Percentiles rank a stretch among this genome's conserved stretches.
Conservation (phyloP, 2,113 vertebrate genomes). For the Cathartes aura region DNA sequence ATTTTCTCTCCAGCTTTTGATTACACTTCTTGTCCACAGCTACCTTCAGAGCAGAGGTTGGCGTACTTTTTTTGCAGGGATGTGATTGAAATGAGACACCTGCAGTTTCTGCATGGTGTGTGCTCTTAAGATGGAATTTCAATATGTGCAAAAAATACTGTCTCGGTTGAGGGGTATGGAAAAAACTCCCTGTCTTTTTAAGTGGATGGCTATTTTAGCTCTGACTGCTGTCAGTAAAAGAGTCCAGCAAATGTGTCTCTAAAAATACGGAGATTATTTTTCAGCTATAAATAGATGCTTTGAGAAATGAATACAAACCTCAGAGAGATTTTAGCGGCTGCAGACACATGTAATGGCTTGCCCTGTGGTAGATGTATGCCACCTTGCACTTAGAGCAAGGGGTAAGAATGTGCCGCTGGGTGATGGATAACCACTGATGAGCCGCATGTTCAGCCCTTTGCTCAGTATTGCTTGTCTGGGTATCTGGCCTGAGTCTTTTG, state of each 20-base stretch:
- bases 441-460: fast-evolving
- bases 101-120: background rate
- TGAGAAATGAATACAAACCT: conserved; percentile 29
- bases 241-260: conserved; percentile 37
- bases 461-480: background rate
- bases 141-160: background rate
- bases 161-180: background rate
- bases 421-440: background rate
- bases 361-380: background rate
- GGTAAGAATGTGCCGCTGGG: background rate
- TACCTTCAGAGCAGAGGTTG: background rate
- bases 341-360: background rate
- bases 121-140: background rate
- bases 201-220: conserved; percentile 30
- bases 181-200: conserved; percentile 4
- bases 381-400: background rate
- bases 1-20: background rate
- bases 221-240: conserved; percentile 16
- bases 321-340: background rate
- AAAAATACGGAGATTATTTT: conserved; percentile 56
- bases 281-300: conserved; percentile 41
- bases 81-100: conserved; percentile 5
- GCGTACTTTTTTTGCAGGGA: background rate
- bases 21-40: background rate
- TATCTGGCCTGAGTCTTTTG: background rate